A percentile compares a stretch with the other conserved stretches of the same genome.
These are phyloP conservation scores for Tetrapedia diversipes DNA, from an alignment of 2,888 invertebrate species.

Conservation along the genomic window DNA sequence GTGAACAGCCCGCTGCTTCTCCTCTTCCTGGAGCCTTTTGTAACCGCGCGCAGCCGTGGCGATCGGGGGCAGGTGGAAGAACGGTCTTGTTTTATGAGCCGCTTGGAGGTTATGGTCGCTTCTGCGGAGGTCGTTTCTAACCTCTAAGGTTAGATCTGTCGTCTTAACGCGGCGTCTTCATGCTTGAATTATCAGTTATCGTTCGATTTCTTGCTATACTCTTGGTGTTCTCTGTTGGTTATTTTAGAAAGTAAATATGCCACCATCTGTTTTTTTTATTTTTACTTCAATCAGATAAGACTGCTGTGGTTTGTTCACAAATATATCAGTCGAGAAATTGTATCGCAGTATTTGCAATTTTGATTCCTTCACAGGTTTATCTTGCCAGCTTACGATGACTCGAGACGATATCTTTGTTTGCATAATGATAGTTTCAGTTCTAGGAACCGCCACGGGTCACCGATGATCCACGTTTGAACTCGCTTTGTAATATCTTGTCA, in stretches of 20 bases:
- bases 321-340: neutral
- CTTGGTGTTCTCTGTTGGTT: no score
- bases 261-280: no score
- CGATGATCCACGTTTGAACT: neutral
- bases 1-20: constrained; percentile 46
- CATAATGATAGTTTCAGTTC: constrained; percentile 10
- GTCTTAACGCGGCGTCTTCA: no score
- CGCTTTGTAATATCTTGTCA: constrained; percentile 10
- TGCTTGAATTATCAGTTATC: no score
- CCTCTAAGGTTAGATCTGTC: no score
- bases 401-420: constrained; percentile 12
- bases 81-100: neutral
- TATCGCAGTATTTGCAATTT: no score
- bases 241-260: no score
- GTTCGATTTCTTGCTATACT: no score
- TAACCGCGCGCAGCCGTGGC: neutral
- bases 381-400: neutral
- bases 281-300: no score
- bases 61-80: constrained; percentile 34
- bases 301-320: no score
- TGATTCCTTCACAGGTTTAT: neutral
- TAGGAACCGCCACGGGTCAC: neutral
- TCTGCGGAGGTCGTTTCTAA: no score
- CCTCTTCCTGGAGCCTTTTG: constrained; percentile 25
- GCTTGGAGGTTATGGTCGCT: no score